Evolutionary conservation across 2,888 invertebrate genomes (phyloP).

Genomic region (Mimumesa dahlbomi): DNA sequence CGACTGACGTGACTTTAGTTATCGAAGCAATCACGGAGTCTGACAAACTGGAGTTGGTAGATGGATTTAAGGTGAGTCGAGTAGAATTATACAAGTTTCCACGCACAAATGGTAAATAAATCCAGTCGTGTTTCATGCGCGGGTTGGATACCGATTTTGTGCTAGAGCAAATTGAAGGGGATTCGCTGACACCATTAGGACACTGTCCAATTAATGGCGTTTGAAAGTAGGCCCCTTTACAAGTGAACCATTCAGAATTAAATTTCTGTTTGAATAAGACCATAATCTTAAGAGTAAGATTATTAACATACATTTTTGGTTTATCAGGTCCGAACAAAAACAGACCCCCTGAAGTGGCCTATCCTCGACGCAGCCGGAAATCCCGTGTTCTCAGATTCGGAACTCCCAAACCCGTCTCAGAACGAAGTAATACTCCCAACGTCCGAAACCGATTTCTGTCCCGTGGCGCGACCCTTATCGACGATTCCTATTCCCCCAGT

Average conservation of each 20-base stretch:
- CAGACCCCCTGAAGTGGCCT: constrained; percentile 94
- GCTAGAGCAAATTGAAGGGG: constrained; percentile 71
- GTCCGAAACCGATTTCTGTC: constrained; percentile 79
- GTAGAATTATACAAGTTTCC: too few relatives aligned
- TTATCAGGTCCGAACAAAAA: constrained; percentile 89
- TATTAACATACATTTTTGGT: constrained; percentile 6
- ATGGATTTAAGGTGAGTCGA: constrained; percentile 85
- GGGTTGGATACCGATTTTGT: constrained; percentile 56
- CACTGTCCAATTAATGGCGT: constrained; percentile 72
- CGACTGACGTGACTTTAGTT: constrained; percentile 91
- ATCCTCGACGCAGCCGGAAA: constrained; percentile 83
- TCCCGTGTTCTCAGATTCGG: constrained; percentile 67
- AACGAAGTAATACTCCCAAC: constrained; percentile 56
- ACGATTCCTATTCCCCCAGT: constrained; percentile 88
- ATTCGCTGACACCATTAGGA: constrained; percentile 77
- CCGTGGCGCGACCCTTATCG: constrained; percentile 84
- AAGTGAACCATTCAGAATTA: neutral
- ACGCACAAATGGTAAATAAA: constrained; percentile 53
- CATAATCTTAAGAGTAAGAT: neutral
- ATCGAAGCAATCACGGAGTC: constrained; percentile 93
- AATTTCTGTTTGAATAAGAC: neutral
- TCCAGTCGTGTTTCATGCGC: constrained; percentile 35
- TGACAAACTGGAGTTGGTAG: constrained; percentile 90
- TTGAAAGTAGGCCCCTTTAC: constrained; percentile 76
- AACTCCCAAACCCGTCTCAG: constrained; percentile 74